phyloP scores from a whole-genome alignment of 2,797 vertebrate genomes.

The Capromys pilorides region DNA sequence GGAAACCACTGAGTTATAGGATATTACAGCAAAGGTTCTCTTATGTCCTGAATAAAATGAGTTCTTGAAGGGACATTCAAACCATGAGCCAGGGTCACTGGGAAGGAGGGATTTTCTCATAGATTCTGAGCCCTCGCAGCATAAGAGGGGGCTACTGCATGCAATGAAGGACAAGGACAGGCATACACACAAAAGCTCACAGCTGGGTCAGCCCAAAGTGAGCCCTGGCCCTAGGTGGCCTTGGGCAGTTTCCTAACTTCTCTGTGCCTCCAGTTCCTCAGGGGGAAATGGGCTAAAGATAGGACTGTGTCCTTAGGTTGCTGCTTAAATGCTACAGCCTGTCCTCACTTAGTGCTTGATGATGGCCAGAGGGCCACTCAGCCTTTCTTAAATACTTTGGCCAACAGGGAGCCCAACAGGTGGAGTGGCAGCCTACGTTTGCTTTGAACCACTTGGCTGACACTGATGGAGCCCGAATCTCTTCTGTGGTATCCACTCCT shows the following conservation, averaged over 20 bases:
- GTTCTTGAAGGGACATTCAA: not conserved
- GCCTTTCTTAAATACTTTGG: not conserved
- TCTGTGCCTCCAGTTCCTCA: not conserved
- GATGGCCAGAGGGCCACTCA: not conserved
- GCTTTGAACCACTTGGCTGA: no score
- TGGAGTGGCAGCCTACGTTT: not conserved
- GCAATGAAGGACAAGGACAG: accelerated
- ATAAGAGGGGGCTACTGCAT: not conserved
- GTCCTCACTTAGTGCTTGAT: not conserved
- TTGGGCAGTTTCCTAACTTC: not conserved
- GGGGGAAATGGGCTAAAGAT: not conserved
- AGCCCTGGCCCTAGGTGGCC: not conserved
- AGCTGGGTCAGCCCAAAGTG: accelerated
- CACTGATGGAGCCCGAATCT: not conserved
- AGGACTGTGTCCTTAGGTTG: no score
- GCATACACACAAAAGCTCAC: accelerated
- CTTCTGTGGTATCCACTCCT: accelerated
- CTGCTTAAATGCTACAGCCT: no score
- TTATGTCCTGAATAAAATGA: no score
- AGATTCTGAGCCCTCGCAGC: not conserved
- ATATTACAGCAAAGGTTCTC: no score
- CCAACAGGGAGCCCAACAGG: not conserved
- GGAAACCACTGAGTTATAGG: no score
- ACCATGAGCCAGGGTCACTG: not conserved
- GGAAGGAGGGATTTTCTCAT: not conserved